Evolutionary conservation across 2,797 vertebrate species (phyloP).

Genomic region (Acrocephalus scirpaceus): DNA sequence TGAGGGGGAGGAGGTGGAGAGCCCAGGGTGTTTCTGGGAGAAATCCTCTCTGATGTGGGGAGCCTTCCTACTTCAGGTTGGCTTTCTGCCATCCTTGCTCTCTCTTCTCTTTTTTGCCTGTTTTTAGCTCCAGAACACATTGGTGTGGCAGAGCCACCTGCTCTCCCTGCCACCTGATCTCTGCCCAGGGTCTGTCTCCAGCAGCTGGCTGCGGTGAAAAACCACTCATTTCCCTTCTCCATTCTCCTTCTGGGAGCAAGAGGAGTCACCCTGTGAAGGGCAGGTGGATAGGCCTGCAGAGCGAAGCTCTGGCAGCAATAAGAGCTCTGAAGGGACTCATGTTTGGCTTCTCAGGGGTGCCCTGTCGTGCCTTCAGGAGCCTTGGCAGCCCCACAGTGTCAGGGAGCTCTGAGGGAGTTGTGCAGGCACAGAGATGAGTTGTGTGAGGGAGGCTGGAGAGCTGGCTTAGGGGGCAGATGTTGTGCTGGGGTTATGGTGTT

Average conservation of each 20-base stretch:
- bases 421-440: background rate
- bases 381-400: background rate
- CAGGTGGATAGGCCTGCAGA: background rate
- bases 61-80: background rate
- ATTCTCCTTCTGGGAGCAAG: fast-evolving
- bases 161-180: background rate
- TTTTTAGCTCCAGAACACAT: background rate
- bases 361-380: background rate
- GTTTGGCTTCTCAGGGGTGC: background rate
- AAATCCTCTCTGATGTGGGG: background rate
- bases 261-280: background rate
- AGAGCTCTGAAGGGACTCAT: background rate
- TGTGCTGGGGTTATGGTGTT: background rate
- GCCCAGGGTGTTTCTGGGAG: background rate
- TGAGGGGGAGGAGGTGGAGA: background rate
- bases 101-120: background rate
- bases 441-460: background rate
- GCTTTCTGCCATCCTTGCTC: background rate
- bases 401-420: background rate
- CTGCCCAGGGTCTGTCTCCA: background rate
- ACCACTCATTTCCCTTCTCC: background rate
- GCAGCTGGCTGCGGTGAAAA: background rate
- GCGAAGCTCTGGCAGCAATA: background rate
- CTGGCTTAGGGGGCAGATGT: too few relatives aligned
- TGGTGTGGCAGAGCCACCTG: background rate